These are phyloP conservation scores for Apogon talboti DNA, from an alignment of 2,797 vertebrate genomes.

Conservation along the genomic window DNA sequence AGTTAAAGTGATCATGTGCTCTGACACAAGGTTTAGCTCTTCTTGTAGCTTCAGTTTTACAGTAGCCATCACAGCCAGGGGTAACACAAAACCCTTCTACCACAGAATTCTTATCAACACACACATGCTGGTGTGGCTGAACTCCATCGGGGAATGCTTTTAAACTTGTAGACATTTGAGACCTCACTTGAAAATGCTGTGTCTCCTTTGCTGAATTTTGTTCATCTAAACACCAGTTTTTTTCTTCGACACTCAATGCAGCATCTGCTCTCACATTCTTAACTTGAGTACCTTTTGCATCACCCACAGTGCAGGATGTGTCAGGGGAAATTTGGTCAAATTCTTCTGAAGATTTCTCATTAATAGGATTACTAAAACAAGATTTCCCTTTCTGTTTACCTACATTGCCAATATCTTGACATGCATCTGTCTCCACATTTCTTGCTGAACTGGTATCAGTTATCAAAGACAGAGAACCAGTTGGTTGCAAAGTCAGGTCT, in stretches of 20 bases:
- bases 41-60: background rate
- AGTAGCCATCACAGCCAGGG: slow-evolving; percentile 1
- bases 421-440: slow-evolving; percentile 12
- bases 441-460: slow-evolving; percentile 15
- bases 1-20: slow-evolving; percentile 17
- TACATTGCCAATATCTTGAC: slow-evolving; percentile 7
- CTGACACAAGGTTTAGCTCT: background rate
- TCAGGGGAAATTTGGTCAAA: slow-evolving; percentile 16
- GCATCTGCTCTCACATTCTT: slow-evolving; percentile 8
- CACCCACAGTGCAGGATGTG: background rate
- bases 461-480: slow-evolving; percentile 7
- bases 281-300: background rate
- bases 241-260: slow-evolving; percentile 7
- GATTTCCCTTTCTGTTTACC: slow-evolving; percentile 12
- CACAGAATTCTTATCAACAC: background rate
- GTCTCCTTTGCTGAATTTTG: background rate
- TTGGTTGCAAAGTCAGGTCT: background rate
- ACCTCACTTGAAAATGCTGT: slow-evolving; percentile 21
- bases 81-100: background rate
- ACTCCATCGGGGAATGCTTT: slow-evolving; percentile 12
- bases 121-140: slow-evolving; percentile 14
- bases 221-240: slow-evolving; percentile 3
- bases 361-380: slow-evolving; percentile 1
- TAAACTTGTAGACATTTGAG: slow-evolving; percentile 4
- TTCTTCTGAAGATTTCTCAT: slow-evolving; percentile 16